Evolutionary conservation across 64 coral and sea anemone species (phyloP), one percentile per base, ranked within the genome.

Genomic region (Montipora cactus): DNA sequence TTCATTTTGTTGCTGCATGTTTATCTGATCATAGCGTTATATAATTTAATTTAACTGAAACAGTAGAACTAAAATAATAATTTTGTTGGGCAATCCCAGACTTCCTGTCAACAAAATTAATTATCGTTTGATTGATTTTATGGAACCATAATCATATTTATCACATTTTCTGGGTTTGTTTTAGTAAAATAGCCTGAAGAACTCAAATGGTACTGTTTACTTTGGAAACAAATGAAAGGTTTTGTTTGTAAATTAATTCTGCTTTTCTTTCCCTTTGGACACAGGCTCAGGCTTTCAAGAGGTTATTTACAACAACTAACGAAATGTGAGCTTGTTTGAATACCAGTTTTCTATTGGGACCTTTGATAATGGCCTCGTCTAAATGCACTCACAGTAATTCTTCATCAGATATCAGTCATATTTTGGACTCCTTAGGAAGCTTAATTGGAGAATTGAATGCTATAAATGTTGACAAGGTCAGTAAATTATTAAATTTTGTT

Each of bases 361-460:
- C 67, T 20, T 50, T 71, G 44, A 86, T 46, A 0, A 86, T 86
- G 82, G 82, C 82, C 4, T 70, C 82, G 8, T 62, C 81, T 45
- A 7, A 68, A 25, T 28, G 21, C 79, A 58, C 2, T 57, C 50
- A 2, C 45, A 72, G 82, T 12, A 86, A 67, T 22, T 16, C 16
- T 70, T 14, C n/a, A 18, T 68, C 82, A 86, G 82, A 86, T 86
- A 86, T 86, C 66, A 86, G 19, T 16, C 15, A 71, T 50, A 66
- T 86, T 37, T 18, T 86, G 66, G 62, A 86, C 47, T 71, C 8
- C 49, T 21, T 86, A 9, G 82, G 82, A 49, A 86, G 82, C 28
- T 49, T 86, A 5, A 86, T 86, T 71, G 82, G 66, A 19, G 82
- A 86, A 46, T 86, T 86, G 47, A 46, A 86, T 86, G 44, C 82